Conservation (phyloP, 2,888 invertebrate species). For the Tortrix viridana region DNA sequence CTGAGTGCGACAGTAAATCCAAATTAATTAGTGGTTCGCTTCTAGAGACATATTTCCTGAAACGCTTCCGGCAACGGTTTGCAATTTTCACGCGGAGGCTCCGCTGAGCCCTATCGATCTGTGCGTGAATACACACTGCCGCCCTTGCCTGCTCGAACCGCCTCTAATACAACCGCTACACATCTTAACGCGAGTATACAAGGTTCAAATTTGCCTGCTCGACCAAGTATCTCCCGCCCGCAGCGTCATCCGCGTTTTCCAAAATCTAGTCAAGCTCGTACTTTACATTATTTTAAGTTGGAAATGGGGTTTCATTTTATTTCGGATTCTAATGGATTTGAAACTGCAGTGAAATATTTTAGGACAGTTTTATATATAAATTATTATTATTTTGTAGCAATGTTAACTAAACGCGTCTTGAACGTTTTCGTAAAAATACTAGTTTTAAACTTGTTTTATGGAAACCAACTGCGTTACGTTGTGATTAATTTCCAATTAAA, state of each 20-base stretch:
- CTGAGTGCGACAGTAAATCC: too few species aligned
- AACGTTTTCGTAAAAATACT: too few species aligned
- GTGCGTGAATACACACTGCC: constrained; percentile 78
- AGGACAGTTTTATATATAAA: too few species aligned
- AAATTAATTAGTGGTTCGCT: constrained; percentile 38
- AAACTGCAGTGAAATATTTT: too few species aligned
- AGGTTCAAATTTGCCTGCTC: constrained; percentile 12
- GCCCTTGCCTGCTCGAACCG: constrained; percentile 64
- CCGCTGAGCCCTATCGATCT: constrained; percentile 69
- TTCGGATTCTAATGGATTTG: too few species aligned
- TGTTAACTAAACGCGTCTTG: too few species aligned
- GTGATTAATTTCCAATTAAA: constrained; percentile 58
- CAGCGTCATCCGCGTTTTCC: constrained; percentile 15
- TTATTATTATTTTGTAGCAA: too few species aligned
- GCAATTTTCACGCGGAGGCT: constrained; percentile 81
- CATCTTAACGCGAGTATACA: constrained; percentile 15
- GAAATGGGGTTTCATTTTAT: not conserved
- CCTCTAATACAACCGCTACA: not conserved
- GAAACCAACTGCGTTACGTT: constrained; percentile 24
- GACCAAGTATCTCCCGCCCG: not conserved
- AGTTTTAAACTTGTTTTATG: not conserved
- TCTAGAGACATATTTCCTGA: constrained; percentile 61
- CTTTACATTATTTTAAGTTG: constrained; percentile 14
- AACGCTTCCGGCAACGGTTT: constrained; percentile 61
- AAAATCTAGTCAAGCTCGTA: constrained; percentile 13